Conservation (phyloP, 1,140 invertebrate genomes). For the Heterodera schachtii region DNA sequence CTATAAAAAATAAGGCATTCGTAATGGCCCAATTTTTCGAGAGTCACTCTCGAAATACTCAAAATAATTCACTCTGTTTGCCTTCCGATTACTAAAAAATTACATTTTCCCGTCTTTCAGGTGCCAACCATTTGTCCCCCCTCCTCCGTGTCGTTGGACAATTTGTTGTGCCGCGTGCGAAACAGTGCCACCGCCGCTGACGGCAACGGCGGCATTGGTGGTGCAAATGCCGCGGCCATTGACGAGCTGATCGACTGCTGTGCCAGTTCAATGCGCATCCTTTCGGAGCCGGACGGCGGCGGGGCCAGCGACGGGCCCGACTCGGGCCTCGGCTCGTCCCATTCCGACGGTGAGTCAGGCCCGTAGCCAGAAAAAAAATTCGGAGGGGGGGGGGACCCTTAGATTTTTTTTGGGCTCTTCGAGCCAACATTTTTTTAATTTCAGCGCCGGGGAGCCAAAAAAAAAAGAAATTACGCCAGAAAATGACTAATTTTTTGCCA, state of each 20-base stretch:
- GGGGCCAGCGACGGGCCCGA: slow-evolving; percentile 39
- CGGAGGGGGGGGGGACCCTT: too few relatives aligned
- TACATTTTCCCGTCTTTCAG: slow-evolving; percentile 30
- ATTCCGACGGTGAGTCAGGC: slow-evolving; percentile 32
- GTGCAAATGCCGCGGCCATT: slow-evolving; percentile 21
- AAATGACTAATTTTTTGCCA: too few relatives aligned
- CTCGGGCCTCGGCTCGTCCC: slow-evolving; percentile 60
- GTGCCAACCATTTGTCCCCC: slow-evolving; percentile 47
- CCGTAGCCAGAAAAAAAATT: too few relatives aligned
- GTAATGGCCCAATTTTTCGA: too few relatives aligned
- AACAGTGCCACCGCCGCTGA: slow-evolving; percentile 2
- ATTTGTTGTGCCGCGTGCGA: slow-evolving; percentile 40
- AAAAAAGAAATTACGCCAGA: too few relatives aligned
- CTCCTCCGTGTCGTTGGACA: slow-evolving; percentile 37
- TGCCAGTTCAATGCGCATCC: not conserved
- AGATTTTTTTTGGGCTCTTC: too few relatives aligned
- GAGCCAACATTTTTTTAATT: too few relatives aligned
- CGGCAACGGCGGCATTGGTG: slow-evolving; percentile 2
- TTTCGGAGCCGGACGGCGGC: not conserved
- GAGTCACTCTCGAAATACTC: too few relatives aligned
- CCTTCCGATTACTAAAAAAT: too few relatives aligned
- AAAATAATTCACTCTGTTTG: too few relatives aligned
- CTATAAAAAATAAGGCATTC: too few relatives aligned
- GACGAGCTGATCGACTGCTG: slow-evolving; percentile 35
- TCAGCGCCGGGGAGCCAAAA: too few relatives aligned